Conservation (phyloP, 2,113 vertebrate species). For the Oriolus oriolus region DNA sequence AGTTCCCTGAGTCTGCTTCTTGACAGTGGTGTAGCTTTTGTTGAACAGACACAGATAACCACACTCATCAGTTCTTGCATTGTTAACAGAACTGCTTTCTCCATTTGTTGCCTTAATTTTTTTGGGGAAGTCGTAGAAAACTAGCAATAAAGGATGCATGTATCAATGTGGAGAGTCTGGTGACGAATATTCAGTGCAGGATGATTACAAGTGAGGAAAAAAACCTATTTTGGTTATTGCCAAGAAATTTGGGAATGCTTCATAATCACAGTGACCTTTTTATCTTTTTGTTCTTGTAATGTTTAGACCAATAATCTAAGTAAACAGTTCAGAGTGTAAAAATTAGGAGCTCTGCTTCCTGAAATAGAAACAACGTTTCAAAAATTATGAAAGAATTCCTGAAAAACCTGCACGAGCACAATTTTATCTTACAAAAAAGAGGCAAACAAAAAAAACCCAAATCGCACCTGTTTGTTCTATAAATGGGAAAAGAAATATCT, state of each 20-base stretch:
- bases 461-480: neutral
- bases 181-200: neutral
- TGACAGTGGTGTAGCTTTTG: neutral
- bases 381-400: neutral
- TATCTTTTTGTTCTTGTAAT: neutral
- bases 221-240: neutral
- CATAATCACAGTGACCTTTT: neutral
- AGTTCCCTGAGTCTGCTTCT: neutral
- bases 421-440: neutral
- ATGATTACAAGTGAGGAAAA: neutral
- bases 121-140: neutral
- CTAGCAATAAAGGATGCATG: neutral
- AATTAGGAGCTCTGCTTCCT: neutral
- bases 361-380: neutral
- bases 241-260: neutral
- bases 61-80: neutral
- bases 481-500: neutral
- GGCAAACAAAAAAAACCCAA: accelerated
- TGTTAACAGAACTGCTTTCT: neutral
- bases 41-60: neutral
- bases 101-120: neutral
- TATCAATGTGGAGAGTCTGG: neutral
- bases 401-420: neutral
- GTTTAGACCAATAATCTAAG: neutral
- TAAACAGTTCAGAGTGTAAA: neutral